Conservation (phyloP, 2,888 invertebrate genomes). For the Oasisia sp. region DNA sequence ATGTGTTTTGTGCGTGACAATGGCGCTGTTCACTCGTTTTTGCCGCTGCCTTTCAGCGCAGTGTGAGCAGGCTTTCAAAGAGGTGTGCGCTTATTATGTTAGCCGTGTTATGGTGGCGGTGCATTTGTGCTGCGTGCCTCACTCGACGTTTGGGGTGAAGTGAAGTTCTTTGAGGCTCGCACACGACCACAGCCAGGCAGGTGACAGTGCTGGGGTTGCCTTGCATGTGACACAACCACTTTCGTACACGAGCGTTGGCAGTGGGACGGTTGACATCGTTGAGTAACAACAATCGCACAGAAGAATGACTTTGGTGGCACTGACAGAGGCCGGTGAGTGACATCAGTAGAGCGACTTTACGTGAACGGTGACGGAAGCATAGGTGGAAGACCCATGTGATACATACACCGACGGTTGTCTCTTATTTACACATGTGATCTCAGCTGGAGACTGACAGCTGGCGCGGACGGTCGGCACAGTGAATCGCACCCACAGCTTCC, state of each 20-base stretch:
- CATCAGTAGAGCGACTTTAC: neutral
- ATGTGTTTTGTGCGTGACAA: constrained; percentile 17
- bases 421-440: neutral
- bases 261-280: neutral
- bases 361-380: neutral
- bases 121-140: neutral
- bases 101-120: neutral
- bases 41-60: constrained; percentile 3
- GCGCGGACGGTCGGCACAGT: neutral
- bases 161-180: constrained; percentile 2
- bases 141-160: neutral
- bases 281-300: neutral
- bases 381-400: neutral
- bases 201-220: no score
- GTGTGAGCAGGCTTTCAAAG: neutral
- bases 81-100: constrained; percentile 3
- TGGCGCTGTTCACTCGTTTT: constrained; percentile 4
- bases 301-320: neutral
- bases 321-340: neutral
- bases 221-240: neutral
- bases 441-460: neutral
- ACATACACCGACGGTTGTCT: neutral
- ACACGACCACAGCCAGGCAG: neutral
- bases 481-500: neutral
- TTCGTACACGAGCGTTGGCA: neutral